phyloP scores from a whole-genome alignment of 2,113 vertebrate species.

The Perca schrenkii region DNA sequence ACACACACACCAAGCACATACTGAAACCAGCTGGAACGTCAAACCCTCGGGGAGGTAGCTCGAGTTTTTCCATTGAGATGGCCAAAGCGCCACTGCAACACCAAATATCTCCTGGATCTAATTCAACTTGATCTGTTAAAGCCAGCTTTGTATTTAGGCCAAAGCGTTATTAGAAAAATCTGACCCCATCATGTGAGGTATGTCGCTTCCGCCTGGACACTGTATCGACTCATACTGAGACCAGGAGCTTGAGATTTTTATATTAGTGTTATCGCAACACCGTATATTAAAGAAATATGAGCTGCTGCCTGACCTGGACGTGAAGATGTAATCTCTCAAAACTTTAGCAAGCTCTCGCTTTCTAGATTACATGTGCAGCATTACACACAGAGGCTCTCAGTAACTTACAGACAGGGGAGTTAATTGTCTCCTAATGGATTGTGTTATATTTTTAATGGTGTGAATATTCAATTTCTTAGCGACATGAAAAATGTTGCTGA shows the following conservation, averaged over 20 bases:
- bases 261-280: conserved; percentile 35
- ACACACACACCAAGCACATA: background rate
- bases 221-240: conserved; percentile 7
- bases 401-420: background rate
- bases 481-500: background rate
- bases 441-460: conserved; percentile 10
- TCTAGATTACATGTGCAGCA: conserved; percentile 12
- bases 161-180: conserved; percentile 55
- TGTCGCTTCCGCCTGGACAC: conserved; percentile 3
- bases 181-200: conserved; percentile 53
- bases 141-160: conserved; percentile 27
- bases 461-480: background rate
- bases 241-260: conserved; percentile 17
- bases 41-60: conserved; percentile 34
- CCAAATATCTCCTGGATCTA: conserved; percentile 60
- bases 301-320: conserved; percentile 32
- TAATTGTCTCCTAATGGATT: background rate
- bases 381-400: background rate
- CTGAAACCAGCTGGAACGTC: conserved; percentile 35
- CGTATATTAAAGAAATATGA: conserved; percentile 62
- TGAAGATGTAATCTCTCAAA: conserved; percentile 55
- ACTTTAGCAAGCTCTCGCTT: conserved; percentile 22
- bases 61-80: conserved; percentile 49
- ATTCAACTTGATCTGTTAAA: conserved; percentile 37
- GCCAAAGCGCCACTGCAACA: conserved; percentile 36